phyloP scores from a whole-genome alignment of 2,888 invertebrate species.

The Pyrocoelia pectoralis region DNA sequence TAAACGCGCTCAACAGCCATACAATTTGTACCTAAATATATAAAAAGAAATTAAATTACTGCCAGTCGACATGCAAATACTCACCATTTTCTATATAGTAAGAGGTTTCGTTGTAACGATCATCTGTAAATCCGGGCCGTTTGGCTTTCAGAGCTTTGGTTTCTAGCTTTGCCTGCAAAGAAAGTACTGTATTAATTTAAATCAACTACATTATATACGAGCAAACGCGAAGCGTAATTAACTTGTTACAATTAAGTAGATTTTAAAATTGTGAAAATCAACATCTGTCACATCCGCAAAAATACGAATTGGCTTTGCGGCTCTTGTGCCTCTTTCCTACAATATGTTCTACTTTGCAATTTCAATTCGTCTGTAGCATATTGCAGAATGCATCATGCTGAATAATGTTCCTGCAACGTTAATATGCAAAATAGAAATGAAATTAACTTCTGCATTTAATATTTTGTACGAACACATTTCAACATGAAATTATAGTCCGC shows the following conservation, averaged over 20 bases:
- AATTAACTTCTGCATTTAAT: background rate
- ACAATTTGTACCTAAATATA: too few species aligned
- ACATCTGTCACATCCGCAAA: conserved; percentile 23
- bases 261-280: conserved; percentile 4
- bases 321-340: conserved; percentile 4
- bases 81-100: conserved; percentile 96
- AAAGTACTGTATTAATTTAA: background rate
- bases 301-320: conserved; percentile 21
- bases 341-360: conserved; percentile 19
- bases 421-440: background rate
- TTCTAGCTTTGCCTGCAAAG: conserved; percentile 86
- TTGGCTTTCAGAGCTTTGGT: conserved; percentile 91
- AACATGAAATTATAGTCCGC: too few species aligned
- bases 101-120: conserved; percentile 92
- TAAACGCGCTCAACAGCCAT: too few species aligned
- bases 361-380: conserved; percentile 18
- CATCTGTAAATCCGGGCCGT: conserved; percentile 90
- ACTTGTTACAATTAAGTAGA: background rate
- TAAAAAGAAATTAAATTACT: too few species aligned
- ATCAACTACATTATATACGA: background rate
- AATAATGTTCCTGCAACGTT: conserved; percentile 20
- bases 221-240: background rate
- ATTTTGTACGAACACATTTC: too few species aligned
- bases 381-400: conserved; percentile 23
- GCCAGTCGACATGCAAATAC: too few species aligned